Conservation (phyloP, 1,140 invertebrate species). For the Spodoptera litura region DNA sequence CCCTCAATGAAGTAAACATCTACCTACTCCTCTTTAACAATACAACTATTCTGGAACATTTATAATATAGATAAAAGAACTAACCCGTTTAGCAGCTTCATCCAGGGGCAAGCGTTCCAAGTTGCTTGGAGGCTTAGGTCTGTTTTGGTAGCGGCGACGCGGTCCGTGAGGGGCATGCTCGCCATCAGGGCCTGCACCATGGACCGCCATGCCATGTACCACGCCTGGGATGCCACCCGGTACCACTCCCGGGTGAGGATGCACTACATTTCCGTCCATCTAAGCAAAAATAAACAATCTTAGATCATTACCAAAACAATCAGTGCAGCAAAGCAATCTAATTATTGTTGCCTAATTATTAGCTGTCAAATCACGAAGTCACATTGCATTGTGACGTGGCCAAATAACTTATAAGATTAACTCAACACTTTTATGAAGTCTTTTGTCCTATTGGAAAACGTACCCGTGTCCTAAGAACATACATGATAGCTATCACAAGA, state of each 20-base stretch:
- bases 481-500: constrained; percentile 28
- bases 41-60: not conserved
- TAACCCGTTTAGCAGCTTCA: constrained; percentile 84
- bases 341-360: not conserved
- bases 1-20: too few relatives aligned
- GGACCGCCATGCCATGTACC: constrained; percentile 76
- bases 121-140: constrained; percentile 74
- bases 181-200: constrained; percentile 76
- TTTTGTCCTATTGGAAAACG: not conserved
- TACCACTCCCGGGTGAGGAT: constrained; percentile 74
- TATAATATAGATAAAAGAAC: constrained; percentile 34
- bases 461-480: constrained; percentile 35
- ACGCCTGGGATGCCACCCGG: constrained; percentile 68
- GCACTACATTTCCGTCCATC: constrained; percentile 81
- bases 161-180: constrained; percentile 75
- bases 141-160: constrained; percentile 75
- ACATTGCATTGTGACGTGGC: not conserved
- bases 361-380: constrained; percentile 6
- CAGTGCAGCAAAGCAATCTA: not conserved
- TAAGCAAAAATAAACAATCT: constrained; percentile 40
- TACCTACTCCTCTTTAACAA: too few relatives aligned
- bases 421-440: too few relatives aligned
- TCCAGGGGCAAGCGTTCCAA: constrained; percentile 79
- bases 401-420: not conserved
- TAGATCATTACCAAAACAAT: not conserved